These are phyloP conservation scores for Tragelaphus scriptus DNA, from an alignment of 2,113 vertebrate species.

Conservation along the genomic window DNA sequence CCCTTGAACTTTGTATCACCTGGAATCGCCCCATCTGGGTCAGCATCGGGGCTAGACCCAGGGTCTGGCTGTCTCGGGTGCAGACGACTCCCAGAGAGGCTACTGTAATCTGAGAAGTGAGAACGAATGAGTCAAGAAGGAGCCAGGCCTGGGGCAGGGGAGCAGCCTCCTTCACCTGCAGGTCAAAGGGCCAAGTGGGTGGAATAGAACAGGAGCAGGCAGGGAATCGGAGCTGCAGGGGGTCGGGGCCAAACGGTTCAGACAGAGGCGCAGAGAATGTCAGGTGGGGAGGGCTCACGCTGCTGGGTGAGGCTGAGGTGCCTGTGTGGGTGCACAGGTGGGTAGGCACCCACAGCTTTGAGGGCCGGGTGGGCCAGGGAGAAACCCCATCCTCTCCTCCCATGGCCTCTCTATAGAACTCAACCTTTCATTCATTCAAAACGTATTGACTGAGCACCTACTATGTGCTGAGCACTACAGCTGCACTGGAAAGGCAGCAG, in stretches of 20 bases:
- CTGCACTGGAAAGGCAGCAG: too few relatives aligned
- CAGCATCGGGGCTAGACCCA: background rate
- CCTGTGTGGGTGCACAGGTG: fast-evolving
- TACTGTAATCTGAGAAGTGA: background rate
- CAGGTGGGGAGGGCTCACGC: background rate
- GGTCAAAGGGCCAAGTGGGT: background rate
- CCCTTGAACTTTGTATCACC: background rate
- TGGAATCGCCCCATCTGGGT: background rate
- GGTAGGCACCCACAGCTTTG: background rate
- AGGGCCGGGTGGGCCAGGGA: background rate
- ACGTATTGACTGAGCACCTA: background rate
- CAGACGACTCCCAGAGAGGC: background rate
- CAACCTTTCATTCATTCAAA: background rate
- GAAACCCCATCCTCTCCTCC: background rate
- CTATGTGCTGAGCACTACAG: too few relatives aligned
- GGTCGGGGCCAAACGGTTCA: fast-evolving
- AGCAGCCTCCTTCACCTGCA: background rate
- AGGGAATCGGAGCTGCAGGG: background rate
- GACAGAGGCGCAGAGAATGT: background rate
- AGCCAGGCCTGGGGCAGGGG: background rate
- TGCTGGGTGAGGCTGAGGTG: background rate
- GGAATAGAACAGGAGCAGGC: background rate
- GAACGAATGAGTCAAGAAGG: background rate
- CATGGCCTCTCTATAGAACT: background rate
- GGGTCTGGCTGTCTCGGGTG: background rate